Evolutionary conservation across 2,797 vertebrate species (phyloP).

Genomic region (Scolopax rusticola): DNA sequence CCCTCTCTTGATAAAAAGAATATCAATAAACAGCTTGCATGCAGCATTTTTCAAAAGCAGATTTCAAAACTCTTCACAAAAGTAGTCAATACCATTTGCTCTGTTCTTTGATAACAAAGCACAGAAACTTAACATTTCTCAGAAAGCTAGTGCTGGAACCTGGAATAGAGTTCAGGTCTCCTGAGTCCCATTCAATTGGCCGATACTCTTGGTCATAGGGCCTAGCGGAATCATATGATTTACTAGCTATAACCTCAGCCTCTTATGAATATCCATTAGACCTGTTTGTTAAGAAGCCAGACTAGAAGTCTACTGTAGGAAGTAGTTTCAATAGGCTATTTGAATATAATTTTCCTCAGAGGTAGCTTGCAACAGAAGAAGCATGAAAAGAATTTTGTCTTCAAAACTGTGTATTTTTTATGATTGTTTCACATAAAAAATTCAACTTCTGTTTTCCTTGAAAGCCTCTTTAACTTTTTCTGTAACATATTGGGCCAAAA

Average conservation of each 20-base stretch:
- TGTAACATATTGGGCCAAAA: not conserved
- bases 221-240: not conserved
- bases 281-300: not conserved
- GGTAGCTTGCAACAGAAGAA: not conserved
- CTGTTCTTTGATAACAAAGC: not conserved
- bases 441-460: not conserved
- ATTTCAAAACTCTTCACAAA: constrained; percentile 4
- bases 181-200: not conserved
- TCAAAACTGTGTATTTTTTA: not conserved
- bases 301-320: not conserved
- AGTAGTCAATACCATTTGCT: not conserved
- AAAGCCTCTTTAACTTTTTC: not conserved
- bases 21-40: not conserved
- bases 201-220: not conserved
- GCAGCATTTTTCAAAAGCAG: not conserved
- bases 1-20: not conserved
- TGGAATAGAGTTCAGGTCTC: not conserved
- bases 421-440: not conserved
- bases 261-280: not conserved
- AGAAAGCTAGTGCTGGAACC: not conserved
- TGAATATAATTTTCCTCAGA: not conserved
- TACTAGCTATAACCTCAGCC: not conserved
- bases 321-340: not conserved
- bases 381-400: not conserved
- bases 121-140: not conserved